Percentiles rank a stretch among this genome's conserved stretches.
These are phyloP conservation scores for Eremophila alpestris DNA, from an alignment of 2,797 vertebrate species.

Conservation along the genomic window DNA sequence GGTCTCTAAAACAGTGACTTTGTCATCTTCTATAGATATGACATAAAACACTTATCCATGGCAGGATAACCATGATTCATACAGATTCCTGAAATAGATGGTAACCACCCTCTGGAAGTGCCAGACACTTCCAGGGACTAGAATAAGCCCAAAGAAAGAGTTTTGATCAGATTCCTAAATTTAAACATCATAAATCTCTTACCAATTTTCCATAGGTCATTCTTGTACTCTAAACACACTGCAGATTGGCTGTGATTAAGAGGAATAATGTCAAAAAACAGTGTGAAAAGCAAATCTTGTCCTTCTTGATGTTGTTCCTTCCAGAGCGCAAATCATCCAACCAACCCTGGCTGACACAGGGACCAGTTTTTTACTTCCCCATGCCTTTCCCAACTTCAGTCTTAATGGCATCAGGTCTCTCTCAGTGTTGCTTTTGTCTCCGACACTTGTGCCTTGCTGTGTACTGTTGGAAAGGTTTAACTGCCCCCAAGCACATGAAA, in stretches of 20 bases:
- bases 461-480: neutral
- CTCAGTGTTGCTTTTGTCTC: neutral
- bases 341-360: neutral
- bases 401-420: neutral
- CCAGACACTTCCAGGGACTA: neutral
- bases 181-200: neutral
- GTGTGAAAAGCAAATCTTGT: neutral
- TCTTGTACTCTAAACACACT: neutral
- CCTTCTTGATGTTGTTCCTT: neutral
- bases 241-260: neutral
- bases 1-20: neutral
- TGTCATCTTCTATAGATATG: neutral
- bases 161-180: neutral
- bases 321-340: neutral
- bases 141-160: neutral
- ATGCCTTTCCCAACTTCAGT: rapidly evolving
- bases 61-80: neutral
- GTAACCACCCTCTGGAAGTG: neutral
- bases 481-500: neutral
- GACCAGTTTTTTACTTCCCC: neutral
- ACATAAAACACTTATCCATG: neutral
- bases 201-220: neutral
- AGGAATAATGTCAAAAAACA: neutral
- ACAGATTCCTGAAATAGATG: neutral
- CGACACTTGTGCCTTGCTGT: neutral